Conservation (phyloP, 2,113 vertebrate genomes). For the Leptobrachium ailaonicum region DNA sequence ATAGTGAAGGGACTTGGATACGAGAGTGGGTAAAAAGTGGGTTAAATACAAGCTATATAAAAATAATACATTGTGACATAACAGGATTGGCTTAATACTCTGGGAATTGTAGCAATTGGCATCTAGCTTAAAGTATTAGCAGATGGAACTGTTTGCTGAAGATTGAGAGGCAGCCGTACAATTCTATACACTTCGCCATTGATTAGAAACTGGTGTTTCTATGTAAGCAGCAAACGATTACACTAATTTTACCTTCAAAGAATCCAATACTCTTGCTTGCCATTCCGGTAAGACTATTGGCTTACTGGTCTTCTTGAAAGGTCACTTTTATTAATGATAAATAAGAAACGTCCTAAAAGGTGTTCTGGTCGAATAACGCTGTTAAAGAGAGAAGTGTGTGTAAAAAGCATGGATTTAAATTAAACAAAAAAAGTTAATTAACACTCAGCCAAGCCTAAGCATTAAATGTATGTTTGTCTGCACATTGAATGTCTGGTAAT, state of each 20-base stretch:
- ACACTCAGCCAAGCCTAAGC: no score
- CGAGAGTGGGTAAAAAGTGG: no score
- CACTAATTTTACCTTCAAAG: constrained; percentile 4
- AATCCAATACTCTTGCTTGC: constrained; percentile 27
- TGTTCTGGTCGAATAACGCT: neutral
- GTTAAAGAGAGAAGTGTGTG: neutral
- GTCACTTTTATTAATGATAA: constrained; percentile 11
- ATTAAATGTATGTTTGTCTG: no score
- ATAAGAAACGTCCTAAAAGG: constrained; percentile 2
- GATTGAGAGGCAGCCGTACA: neutral
- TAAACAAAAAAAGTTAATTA: no score
- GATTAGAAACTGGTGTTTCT: constrained; percentile 3
- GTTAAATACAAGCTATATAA: no score
- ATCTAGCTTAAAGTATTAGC: neutral
- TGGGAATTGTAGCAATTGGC: neutral
- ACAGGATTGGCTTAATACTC: no score
- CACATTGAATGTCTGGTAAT: no score
- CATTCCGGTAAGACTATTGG: constrained; percentile 21
- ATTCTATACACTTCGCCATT: neutral
- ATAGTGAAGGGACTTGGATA: no score
- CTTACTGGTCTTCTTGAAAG: constrained; percentile 8
- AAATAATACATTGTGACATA: no score
- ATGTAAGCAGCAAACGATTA: neutral
- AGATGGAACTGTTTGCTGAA: neutral
- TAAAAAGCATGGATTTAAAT: no score